These are phyloP conservation scores for Caradrina kadenii DNA, from an alignment of 2,888 invertebrate species.

Conservation along the genomic window DNA sequence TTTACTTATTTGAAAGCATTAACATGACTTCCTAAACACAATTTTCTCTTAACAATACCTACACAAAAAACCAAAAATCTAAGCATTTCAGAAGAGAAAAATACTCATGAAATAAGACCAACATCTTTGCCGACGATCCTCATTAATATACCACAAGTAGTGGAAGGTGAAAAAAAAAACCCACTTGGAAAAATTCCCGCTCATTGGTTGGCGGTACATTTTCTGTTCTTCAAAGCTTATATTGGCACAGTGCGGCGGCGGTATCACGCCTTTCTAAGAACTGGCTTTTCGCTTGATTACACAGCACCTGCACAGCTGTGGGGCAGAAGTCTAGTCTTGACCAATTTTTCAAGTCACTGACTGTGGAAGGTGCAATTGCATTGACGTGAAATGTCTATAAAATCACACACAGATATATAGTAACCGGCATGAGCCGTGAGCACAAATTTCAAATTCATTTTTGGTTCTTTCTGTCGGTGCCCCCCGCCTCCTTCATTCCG, in stretches of 20 bases:
- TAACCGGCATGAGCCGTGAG: too few species aligned
- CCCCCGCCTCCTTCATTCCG: too few species aligned
- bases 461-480: too few species aligned
- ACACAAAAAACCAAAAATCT: not conserved
- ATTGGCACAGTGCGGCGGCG: conserved; percentile 9
- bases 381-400: too few species aligned
- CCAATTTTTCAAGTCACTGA: too few species aligned
- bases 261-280: conserved; percentile 28
- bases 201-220: conserved; percentile 23
- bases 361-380: too few species aligned
- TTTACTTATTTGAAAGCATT: not conserved
- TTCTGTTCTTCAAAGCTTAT: conserved; percentile 37
- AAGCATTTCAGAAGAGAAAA: not conserved
- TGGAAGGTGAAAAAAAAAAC: not conserved
- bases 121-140: not conserved
- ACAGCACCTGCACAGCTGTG: not conserved
- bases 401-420: too few species aligned
- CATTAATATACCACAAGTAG: not conserved
- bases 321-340: conserved; percentile 33
- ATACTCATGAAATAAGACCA: not conserved
- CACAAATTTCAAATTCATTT: too few species aligned
- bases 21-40: too few species aligned
- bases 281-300: conserved; percentile 55
- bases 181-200: not conserved
- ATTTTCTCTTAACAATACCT: not conserved